phyloP scores from a whole-genome alignment of 2,797 vertebrate genomes.

The Nyctalus aviator region DNA sequence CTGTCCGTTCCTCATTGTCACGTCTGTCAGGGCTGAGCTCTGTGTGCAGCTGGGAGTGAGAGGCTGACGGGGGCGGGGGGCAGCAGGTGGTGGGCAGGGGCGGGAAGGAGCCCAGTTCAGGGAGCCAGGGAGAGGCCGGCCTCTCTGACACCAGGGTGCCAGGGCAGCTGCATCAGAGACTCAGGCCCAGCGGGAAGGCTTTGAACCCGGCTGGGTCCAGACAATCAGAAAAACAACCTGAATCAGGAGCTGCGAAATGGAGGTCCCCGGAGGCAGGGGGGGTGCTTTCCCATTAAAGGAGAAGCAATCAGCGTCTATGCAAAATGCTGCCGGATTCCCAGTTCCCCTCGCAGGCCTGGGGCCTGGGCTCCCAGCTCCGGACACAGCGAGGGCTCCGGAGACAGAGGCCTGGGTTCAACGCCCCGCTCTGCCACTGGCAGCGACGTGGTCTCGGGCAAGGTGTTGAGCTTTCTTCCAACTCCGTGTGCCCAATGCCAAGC shows the following conservation, averaged over 20 bases:
- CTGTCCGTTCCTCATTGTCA: background rate
- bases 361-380: background rate
- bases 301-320: background rate
- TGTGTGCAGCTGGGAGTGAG: background rate
- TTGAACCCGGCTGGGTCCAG: background rate
- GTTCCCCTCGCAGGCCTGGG: fast-evolving
- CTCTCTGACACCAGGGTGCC: background rate
- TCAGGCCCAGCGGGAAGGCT: background rate
- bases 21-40: background rate
- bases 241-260: background rate
- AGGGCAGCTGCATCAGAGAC: background rate
- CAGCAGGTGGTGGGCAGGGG: background rate
- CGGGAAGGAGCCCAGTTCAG: background rate
- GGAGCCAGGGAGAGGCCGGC: background rate
- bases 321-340: background rate
- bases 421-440: background rate
- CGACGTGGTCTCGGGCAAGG: background rate
- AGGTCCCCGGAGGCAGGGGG: background rate
- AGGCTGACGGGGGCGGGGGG: background rate
- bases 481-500: background rate
- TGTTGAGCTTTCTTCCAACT: background rate
- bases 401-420: background rate
- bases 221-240: conserved; percentile 39
- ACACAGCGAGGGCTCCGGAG: fast-evolving
- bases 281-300: background rate